phyloP scores from a whole-genome alignment of 2,113 vertebrate species.

The Falcunculus frontatus region DNA sequence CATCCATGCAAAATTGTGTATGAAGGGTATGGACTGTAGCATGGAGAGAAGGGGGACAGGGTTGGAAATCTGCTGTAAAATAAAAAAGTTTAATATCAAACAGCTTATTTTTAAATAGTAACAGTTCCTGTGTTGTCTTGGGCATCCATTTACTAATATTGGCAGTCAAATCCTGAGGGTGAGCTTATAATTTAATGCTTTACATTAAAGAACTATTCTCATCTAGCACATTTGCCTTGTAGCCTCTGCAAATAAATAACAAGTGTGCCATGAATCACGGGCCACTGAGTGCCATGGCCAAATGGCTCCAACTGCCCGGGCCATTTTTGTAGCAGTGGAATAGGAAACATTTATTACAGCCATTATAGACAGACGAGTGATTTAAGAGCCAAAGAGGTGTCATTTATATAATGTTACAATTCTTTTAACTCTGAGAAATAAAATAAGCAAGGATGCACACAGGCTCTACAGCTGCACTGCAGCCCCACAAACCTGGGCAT shows the following conservation, averaged over 20 bases:
- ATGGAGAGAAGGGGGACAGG: background rate
- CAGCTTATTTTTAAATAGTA: conserved; percentile 13
- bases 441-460: background rate
- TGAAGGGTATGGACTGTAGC: background rate
- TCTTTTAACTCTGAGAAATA: background rate
- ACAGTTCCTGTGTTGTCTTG: conserved; percentile 6
- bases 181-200: conserved; percentile 68
- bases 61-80: background rate
- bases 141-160: conserved; percentile 36
- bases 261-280: conserved; percentile 23
- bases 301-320: background rate
- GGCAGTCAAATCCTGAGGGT: conserved; percentile 58
- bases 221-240: conserved; percentile 48
- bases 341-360: conserved; percentile 36
- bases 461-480: background rate
- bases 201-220: conserved; percentile 61
- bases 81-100: background rate
- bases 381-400: conserved; percentile 26
- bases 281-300: background rate
- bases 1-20: background rate
- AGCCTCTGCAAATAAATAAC: conserved; percentile 62
- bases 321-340: background rate
- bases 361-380: conserved; percentile 31
- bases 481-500: background rate
- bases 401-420: conserved; percentile 5